Conservation (phyloP, 2,797 vertebrate genomes). For the Cebuella pygmaea region DNA sequence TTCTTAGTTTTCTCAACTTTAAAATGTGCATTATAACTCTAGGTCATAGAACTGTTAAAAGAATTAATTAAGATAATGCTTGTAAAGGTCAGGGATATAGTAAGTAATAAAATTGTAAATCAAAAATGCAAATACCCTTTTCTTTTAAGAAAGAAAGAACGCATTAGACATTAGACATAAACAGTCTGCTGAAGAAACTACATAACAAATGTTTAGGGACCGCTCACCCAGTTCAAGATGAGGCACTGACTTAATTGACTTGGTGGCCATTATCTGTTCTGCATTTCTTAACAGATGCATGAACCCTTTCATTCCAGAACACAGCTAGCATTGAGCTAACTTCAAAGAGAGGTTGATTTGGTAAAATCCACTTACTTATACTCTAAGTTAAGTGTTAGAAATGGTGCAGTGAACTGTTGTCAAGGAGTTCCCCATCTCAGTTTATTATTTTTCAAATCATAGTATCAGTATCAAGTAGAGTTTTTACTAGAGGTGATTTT, state of each 20-base stretch:
- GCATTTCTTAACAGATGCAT: neutral
- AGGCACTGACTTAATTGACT: neutral
- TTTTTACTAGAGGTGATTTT: neutral
- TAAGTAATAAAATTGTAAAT: conserved; percentile 8
- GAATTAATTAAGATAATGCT: conserved; percentile 8
- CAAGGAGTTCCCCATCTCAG: neutral
- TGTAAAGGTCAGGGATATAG: neutral
- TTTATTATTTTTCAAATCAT: neutral
- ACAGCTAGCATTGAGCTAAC: neutral
- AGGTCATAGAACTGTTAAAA: neutral
- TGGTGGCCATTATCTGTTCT: neutral
- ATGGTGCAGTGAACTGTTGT: neutral
- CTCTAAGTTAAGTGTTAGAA: neutral
- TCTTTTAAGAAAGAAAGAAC: neutral
- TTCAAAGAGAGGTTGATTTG: neutral
- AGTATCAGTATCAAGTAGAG: neutral
- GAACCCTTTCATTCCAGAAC: neutral
- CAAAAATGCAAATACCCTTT: neutral
- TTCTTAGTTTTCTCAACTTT: neutral
- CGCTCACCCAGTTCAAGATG: neutral
- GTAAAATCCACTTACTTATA: neutral
- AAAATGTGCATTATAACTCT: neutral
- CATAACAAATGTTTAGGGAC: neutral
- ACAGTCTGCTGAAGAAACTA: neutral
- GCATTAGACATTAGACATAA: neutral